Conservation (phyloP, 2,797 vertebrate species). For the Pseudopleuronectes americanus region DNA sequence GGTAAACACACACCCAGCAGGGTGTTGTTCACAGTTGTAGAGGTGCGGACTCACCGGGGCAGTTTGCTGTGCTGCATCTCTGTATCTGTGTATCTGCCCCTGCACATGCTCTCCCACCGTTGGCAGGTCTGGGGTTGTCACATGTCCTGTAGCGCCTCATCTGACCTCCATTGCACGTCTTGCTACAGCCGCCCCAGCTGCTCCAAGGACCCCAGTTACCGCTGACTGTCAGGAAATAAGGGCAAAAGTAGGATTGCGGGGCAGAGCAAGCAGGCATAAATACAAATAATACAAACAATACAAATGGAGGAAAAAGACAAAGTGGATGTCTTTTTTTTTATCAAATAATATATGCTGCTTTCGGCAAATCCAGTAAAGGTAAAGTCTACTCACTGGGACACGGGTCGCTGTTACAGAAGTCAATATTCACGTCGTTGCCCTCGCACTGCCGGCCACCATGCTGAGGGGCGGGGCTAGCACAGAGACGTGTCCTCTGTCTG, state of each 20-base stretch:
- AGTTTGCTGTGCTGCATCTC: conserved; percentile 85
- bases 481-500: conserved; percentile 89
- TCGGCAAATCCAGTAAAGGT: not conserved
- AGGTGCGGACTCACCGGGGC: conserved; percentile 87
- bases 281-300: not conserved
- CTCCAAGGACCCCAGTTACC: conserved; percentile 96
- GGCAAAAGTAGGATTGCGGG: not conserved
- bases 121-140: conserved; percentile 89
- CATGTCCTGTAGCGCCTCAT: conserved; percentile 90
- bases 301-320: no score
- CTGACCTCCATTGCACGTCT: conserved; percentile 92
- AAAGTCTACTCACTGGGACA: conserved; percentile 89
- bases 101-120: conserved; percentile 90
- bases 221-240: conserved; percentile 79
- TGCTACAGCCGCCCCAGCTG: conserved; percentile 93
- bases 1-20: no score
- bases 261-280: not conserved
- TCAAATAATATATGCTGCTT: no score
- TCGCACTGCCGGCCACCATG: conserved; percentile 91
- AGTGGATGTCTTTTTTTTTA: no score
- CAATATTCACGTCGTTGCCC: conserved; percentile 89
- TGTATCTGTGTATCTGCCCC: conserved; percentile 93
- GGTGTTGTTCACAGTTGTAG: not conserved
- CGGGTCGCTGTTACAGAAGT: conserved; percentile 94
- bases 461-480: conserved; percentile 89